Conservation (phyloP, 2,113 vertebrate genomes). For the Hylia prasina region DNA sequence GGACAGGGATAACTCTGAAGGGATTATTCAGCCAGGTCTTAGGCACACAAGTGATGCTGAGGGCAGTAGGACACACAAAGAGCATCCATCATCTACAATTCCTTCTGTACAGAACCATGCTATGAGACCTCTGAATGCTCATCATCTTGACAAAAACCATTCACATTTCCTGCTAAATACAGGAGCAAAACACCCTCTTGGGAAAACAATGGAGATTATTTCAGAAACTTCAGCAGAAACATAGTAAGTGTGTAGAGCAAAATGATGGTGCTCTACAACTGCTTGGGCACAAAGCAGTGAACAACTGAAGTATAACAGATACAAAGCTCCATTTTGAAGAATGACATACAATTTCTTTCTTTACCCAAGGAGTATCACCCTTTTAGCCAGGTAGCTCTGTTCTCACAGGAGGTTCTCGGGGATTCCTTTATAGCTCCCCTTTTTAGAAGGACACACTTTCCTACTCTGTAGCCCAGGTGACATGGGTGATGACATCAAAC, state of each 20-base stretch:
- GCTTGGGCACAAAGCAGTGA: background rate
- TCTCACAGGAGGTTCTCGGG: background rate
- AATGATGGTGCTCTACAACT: background rate
- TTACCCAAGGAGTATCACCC: background rate
- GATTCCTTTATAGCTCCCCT: background rate
- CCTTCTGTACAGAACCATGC: background rate
- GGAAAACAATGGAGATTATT: background rate
- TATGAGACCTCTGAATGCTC: background rate
- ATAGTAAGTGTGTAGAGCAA: background rate
- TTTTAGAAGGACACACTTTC: background rate
- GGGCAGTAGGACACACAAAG: background rate
- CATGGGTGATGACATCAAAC: background rate
- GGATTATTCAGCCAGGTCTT: background rate
- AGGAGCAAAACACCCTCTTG: background rate
- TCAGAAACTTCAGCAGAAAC: background rate
- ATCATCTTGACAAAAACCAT: background rate
- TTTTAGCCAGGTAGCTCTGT: background rate
- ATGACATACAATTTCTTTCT: background rate
- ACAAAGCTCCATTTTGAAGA: background rate
- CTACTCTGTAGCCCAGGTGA: background rate
- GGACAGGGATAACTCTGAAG: background rate
- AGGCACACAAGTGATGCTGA: rapidly evolving
- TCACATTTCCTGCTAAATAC: background rate
- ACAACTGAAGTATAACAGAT: background rate
- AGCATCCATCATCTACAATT: rapidly evolving